Evolutionary conservation across 2,888 invertebrate species (phyloP), one percentile per base, ranked within the genome.

Genomic region (Plebejus anna): DNA sequence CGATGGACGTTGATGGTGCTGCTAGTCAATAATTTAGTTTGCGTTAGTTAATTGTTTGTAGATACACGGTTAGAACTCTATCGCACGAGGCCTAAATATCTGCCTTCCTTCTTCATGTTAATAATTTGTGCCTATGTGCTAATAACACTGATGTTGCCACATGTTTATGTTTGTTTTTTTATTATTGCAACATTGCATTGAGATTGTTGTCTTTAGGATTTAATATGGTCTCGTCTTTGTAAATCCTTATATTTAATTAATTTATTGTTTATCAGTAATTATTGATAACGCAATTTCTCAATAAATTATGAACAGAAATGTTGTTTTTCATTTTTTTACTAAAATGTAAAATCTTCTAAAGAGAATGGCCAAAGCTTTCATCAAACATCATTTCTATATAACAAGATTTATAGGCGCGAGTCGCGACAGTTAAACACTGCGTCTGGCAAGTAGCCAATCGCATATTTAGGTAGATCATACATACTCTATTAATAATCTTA

Each of bases 1-100:
- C 85, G 76, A 94, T 94, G 94, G 94, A 94, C 81, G 88, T 94
- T 75, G 94, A 94, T 71, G 87, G 87, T 87, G 91, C 89, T 86
- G 88, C 94, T 94, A 93, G 94, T 94, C 94, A 93, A 91, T 93
- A 92, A 90, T 85, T 83, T 87, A 90, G 87, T 86, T 86, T 84
- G 87, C 88, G 79, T 86, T 91, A 92, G 92, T 84, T 85, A 90
- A 91, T 90, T 88, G 84, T 86, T 86, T 82, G 82, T 88, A 89
- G 89, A 85, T 84, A 86, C 88, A 87, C 89, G 81, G 79, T 83
- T 81, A 82, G 82, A 77, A 77, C 73, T 78, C 77, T 76, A 78
- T 79, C 79, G 86, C 89, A 87, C 85, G 83, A 80, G 86, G 85
- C 86, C 83, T 82, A 76, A 78, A 78, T 77, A 79, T 82, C 82